Conservation (phyloP, 2,113 vertebrate genomes). For the Nettapus auritus region DNA sequence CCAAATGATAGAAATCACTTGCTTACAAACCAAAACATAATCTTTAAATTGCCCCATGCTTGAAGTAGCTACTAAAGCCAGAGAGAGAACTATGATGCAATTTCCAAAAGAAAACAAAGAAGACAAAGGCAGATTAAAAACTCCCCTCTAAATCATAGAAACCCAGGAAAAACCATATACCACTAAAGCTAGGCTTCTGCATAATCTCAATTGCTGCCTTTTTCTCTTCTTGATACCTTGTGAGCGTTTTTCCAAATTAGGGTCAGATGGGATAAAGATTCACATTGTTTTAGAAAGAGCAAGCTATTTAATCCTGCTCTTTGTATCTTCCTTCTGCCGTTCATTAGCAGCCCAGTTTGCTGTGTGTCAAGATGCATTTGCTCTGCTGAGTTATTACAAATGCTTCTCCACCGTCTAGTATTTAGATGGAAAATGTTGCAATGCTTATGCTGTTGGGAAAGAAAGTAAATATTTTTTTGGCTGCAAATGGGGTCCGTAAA, state of each 20-base stretch:
- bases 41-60: neutral
- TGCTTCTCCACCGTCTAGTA: neutral
- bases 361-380: neutral
- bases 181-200: neutral
- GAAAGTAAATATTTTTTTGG: neutral
- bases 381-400: neutral
- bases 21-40: neutral
- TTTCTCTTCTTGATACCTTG: neutral
- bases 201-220: neutral
- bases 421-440: neutral
- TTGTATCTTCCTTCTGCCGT: neutral
- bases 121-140: neutral
- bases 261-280: neutral
- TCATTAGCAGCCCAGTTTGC: neutral
- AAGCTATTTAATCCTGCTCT: neutral
- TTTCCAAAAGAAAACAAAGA: neutral
- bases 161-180: neutral
- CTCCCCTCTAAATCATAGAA: neutral
- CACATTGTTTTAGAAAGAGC: neutral
- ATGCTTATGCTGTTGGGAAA: neutral
- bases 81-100: neutral
- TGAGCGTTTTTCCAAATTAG: neutral
- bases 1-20: neutral
- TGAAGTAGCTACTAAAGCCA: neutral
- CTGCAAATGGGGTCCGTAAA: neutral